Evolutionary conservation across 2,113 vertebrate genomes (phyloP).

Genomic region (Seriola aureovittata): DNA sequence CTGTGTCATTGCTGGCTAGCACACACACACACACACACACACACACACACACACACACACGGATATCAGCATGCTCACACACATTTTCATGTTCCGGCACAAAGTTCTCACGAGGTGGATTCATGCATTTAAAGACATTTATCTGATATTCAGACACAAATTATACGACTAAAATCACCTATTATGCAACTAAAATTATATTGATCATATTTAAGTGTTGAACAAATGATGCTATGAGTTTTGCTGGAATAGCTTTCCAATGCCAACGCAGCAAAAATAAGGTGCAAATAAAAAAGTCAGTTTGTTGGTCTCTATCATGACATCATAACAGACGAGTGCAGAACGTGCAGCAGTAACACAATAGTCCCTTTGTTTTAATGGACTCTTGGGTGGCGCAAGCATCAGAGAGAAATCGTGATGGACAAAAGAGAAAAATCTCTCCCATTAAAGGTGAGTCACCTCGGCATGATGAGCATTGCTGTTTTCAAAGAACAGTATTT

Average conservation of each 20-base stretch:
- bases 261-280: background rate
- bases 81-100: background rate
- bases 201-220: background rate
- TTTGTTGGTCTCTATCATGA: background rate
- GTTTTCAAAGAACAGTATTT: background rate
- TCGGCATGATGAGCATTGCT: background rate
- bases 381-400: background rate
- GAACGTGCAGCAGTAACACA: background rate
- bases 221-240: background rate
- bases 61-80: background rate
- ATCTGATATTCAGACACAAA: background rate
- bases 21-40: slow-evolving; percentile 10
- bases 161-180: background rate
- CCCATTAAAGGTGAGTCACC: slow-evolving; percentile 33
- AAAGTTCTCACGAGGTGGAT: background rate
- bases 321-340: background rate
- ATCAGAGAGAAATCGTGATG: background rate
- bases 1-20: background rate
- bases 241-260: background rate
- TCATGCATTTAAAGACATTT: background rate
- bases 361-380: background rate
- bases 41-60: background rate
- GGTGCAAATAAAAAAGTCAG: background rate
- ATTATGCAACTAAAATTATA: background rate
- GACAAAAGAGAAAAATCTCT: slow-evolving; percentile 21